Conservation (phyloP, 2,797 vertebrate genomes). For the Squalus acanthias region DNA sequence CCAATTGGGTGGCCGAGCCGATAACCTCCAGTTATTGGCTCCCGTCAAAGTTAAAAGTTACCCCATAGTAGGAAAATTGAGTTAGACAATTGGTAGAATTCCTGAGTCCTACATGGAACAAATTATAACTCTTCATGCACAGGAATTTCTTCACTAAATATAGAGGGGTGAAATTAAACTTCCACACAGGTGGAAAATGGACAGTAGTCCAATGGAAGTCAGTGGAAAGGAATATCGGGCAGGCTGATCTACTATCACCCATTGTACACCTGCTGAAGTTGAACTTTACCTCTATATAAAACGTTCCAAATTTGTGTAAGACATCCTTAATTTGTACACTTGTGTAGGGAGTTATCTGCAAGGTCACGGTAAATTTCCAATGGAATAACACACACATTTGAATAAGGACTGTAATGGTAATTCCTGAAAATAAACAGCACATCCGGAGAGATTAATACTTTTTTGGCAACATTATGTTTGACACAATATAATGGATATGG, state of each 20-base stretch:
- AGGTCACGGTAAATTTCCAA: neutral
- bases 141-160: neutral
- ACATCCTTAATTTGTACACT: neutral
- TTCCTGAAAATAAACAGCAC: neutral
- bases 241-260: neutral
- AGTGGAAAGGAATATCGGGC: neutral
- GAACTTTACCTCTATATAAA: neutral
- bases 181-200: neutral
- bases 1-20: neutral
- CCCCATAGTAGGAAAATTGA: neutral
- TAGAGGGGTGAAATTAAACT: neutral
- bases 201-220: neutral
- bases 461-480: neutral
- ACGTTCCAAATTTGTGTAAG: neutral
- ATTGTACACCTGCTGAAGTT: neutral
- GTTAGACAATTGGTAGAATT: neutral
- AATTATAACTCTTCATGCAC: neutral
- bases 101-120: neutral
- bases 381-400: no score
- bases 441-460: neutral
- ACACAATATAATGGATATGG: neutral
- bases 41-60: neutral
- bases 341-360: neutral
- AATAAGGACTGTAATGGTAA: neutral
- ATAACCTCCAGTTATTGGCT: neutral